These are phyloP conservation scores for Ardeotis arabs DNA, from an alignment of 2,113 vertebrate species.

Conservation along the genomic window DNA sequence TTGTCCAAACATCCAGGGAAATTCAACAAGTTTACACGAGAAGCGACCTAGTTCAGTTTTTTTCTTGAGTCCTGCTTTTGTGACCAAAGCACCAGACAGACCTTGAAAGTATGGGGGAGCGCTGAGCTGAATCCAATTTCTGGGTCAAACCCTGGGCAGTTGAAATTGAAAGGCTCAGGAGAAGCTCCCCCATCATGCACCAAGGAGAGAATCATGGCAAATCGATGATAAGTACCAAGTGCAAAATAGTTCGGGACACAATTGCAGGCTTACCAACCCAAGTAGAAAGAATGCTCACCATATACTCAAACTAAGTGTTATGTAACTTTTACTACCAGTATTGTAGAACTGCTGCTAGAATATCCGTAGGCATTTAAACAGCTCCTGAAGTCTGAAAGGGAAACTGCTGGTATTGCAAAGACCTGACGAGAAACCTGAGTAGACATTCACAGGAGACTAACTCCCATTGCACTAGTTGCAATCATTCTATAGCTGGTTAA, in stretches of 20 bases:
- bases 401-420: background rate
- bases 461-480: background rate
- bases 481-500: background rate
- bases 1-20: background rate
- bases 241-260: background rate
- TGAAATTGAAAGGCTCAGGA: background rate
- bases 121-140: background rate
- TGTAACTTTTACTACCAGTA: background rate
- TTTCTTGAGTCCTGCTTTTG: background rate
- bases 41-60: background rate
- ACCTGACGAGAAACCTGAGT: background rate
- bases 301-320: background rate
- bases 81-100: background rate
- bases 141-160: background rate
- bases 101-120: fast-evolving
- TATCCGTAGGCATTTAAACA: background rate
- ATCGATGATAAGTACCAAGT: background rate
- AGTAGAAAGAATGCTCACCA: background rate
- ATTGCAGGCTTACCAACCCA: background rate
- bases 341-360: background rate
- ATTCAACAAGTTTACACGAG: background rate
- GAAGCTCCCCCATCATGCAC: background rate
- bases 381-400: background rate
- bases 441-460: background rate
- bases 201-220: background rate